These are phyloP conservation scores for Babyrousa celebensis DNA, from an alignment of 2,797 vertebrate species.

Conservation along the genomic window DNA sequence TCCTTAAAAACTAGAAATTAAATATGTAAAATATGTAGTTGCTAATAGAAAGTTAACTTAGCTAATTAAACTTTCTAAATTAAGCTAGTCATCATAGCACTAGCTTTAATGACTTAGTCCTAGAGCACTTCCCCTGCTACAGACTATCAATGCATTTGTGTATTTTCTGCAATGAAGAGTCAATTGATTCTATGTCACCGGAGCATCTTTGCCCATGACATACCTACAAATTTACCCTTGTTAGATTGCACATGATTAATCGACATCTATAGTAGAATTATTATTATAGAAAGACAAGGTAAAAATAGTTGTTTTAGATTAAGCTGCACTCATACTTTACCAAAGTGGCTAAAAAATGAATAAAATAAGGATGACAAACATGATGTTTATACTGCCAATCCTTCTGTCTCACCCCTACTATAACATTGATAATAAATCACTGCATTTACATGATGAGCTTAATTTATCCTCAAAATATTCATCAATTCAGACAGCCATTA, in stretches of 20 bases:
- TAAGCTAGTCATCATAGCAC: not conserved
- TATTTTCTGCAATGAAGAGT: not conserved
- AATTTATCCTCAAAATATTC: not conserved
- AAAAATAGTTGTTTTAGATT: not conserved
- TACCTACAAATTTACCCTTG: not conserved
- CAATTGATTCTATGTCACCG: not conserved
- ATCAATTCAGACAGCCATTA: not conserved
- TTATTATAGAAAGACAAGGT: not conserved
- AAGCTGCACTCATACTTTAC: not conserved
- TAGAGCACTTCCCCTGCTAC: not conserved
- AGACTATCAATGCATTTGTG: not conserved
- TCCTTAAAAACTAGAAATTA: not conserved
- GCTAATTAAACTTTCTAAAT: not conserved
- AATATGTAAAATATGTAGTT: not conserved
- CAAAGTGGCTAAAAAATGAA: conserved; percentile 16
- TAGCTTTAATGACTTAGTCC: not conserved
- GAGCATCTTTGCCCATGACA: not conserved
- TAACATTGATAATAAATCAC: not conserved
- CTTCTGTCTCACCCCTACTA: not conserved
- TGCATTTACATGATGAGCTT: not conserved
- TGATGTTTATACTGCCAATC: not conserved
- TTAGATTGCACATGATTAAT: not conserved
- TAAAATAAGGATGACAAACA: not conserved
- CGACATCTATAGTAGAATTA: not conserved
- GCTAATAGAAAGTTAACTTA: not conserved